Evolutionary conservation across 2,888 invertebrate genomes (phyloP).

Genomic region (Pachymerium ferrugineum): DNA sequence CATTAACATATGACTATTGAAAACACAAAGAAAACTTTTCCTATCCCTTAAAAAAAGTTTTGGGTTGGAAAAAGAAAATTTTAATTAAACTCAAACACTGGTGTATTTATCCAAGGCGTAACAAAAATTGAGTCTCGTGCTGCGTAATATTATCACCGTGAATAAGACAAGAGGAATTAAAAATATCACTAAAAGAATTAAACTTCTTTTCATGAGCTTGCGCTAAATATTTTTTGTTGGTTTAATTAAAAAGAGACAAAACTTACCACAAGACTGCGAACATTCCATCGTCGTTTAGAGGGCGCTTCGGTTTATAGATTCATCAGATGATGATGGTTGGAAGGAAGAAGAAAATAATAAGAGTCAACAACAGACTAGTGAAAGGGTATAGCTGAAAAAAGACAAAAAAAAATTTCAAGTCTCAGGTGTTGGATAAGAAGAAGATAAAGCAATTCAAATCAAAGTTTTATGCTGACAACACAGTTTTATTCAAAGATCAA

Average conservation of each 20-base stretch:
- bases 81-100: neutral
- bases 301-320: too few species aligned
- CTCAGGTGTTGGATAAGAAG: neutral
- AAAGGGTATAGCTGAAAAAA: neutral
- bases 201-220: neutral
- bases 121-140: neutral
- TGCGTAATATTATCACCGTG: neutral
- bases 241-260: neutral
- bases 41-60: neutral
- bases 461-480: conserved; percentile 9
- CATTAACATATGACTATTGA: neutral
- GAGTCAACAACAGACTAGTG: too few species aligned
- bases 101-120: neutral
- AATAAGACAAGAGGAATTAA: neutral
- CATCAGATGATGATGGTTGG: too few species aligned
- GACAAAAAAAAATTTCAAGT: too few species aligned
- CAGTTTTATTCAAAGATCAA: conserved; percentile 9
- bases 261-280: neutral
- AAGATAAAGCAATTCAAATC: conserved; percentile 18
- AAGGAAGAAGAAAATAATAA: too few species aligned
- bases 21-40: neutral
- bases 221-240: neutral
- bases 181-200: neutral
- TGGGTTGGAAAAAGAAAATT: neutral
- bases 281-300: too few species aligned